Conservation (phyloP, 2,113 vertebrate genomes). For the Podilymbus podiceps region DNA sequence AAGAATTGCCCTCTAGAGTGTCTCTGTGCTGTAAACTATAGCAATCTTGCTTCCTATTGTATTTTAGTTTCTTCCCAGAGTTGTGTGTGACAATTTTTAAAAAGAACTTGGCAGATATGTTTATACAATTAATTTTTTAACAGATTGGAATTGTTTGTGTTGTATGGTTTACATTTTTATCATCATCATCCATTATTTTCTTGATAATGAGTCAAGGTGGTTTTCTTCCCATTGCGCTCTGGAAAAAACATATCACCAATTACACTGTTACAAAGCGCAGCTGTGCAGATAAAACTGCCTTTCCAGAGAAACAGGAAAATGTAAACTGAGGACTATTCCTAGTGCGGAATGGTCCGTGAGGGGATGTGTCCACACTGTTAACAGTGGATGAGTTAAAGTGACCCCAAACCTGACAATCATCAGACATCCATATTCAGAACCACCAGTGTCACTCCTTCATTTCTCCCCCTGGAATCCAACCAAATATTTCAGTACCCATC, state of each 20-base stretch:
- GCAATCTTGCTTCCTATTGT: not conserved
- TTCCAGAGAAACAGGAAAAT: not conserved
- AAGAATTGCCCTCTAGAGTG: not conserved
- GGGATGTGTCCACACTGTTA: not conserved
- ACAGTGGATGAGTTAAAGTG: no score
- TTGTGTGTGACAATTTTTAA: not conserved
- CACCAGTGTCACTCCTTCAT: not conserved
- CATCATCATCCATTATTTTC: not conserved
- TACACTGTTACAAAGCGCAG: not conserved
- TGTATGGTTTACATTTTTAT: not conserved
- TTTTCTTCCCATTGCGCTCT: not conserved
- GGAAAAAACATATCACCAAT: not conserved
- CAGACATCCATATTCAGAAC: not conserved
- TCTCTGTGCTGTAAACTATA: not conserved
- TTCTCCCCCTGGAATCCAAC: not conserved
- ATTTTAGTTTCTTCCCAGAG: not conserved
- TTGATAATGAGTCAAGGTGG: not conserved
- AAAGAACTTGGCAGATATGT: not conserved
- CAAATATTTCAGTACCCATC: not conserved
- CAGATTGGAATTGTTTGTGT: not conserved
- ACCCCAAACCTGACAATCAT: not conserved
- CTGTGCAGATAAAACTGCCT: not conserved
- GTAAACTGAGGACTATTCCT: not conserved
- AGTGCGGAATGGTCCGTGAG: not conserved
- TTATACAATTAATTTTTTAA: not conserved